phyloP scores from a whole-genome alignment of 2,888 invertebrate species.

The Crematogaster levior region DNA sequence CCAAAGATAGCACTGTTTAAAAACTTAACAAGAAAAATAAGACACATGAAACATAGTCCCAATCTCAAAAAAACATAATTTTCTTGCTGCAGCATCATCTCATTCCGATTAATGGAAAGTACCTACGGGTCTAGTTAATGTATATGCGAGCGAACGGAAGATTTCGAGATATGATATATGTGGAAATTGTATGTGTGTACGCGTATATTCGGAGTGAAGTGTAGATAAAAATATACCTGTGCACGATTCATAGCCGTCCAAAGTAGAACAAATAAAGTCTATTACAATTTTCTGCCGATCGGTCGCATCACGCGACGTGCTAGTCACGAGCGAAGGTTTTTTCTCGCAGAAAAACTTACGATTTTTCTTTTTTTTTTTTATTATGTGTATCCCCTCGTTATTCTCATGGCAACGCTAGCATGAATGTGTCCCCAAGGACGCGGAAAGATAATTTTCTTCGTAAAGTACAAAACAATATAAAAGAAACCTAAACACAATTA shows the following conservation, averaged over 20 bases:
- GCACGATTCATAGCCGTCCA: conserved; percentile 77
- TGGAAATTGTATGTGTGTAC: conserved; percentile 55
- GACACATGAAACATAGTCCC: conserved; percentile 11
- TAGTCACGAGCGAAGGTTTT: not conserved
- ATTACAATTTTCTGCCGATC: conserved; percentile 74
- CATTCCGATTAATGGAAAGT: not conserved
- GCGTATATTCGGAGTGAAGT: conserved; percentile 69
- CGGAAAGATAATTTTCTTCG: conserved; percentile 23
- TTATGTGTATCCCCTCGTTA: not conserved
- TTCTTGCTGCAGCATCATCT: conserved; percentile 28
- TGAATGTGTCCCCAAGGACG: not conserved
- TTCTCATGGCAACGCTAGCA: not conserved
- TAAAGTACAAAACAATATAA: conserved; percentile 36
- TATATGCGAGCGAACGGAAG: conserved; percentile 20
- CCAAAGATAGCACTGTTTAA: not conserved
- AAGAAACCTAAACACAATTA: conserved; percentile 35
- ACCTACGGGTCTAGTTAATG: conserved; percentile 21
- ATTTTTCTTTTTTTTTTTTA: not conserved
- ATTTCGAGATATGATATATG: conserved; percentile 46
- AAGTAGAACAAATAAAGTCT: conserved; percentile 77
- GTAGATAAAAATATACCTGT: conserved; percentile 73
- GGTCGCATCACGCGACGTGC: conserved; percentile 62
- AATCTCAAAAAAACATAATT: conserved; percentile 13
- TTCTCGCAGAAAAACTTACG: conserved; percentile 27
- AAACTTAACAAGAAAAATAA: not conserved